These are phyloP conservation scores for Chiloscyllium plagiosum DNA, from an alignment of 2,113 vertebrate species.

Conservation along the genomic window DNA sequence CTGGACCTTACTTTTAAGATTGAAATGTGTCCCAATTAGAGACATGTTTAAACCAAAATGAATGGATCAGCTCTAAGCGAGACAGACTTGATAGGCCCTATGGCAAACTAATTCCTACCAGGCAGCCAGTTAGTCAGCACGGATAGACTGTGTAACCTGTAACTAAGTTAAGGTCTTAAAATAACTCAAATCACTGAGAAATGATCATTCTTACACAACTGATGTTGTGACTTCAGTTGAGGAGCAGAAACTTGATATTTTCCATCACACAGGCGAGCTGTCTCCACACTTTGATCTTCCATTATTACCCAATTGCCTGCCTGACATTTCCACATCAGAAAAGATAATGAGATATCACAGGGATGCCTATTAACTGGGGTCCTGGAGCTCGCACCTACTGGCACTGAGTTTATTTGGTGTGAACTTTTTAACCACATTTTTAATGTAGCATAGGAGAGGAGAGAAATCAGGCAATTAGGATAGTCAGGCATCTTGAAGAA, in stretches of 20 bases:
- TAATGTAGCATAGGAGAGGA: background rate
- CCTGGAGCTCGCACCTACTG: background rate
- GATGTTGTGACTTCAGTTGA: background rate
- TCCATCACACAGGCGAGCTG: background rate
- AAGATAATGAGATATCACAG: conserved; percentile 34
- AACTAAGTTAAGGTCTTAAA: background rate
- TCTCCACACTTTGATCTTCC: background rate
- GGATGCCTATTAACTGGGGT: background rate
- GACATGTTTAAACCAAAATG: background rate
- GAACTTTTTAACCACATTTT: background rate
- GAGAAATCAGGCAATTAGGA: background rate
- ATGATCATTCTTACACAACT: background rate
- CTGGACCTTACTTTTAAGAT: background rate
- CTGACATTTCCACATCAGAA: conserved; percentile 13
- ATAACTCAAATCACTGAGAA: background rate
- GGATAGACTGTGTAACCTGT: background rate
- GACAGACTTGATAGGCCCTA: background rate
- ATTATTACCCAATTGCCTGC: conserved; percentile 22
- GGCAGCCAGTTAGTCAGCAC: background rate
- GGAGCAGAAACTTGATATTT: background rate
- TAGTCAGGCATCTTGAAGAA: background rate
- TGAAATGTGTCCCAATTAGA: background rate
- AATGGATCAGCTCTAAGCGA: background rate
- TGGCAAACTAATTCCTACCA: background rate
- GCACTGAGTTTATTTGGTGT: background rate